Evolutionary conservation across 1,140 invertebrate genomes (phyloP), one percentile per base, ranked within the genome.

Genomic region (Drosophila nigromelanica): DNA sequence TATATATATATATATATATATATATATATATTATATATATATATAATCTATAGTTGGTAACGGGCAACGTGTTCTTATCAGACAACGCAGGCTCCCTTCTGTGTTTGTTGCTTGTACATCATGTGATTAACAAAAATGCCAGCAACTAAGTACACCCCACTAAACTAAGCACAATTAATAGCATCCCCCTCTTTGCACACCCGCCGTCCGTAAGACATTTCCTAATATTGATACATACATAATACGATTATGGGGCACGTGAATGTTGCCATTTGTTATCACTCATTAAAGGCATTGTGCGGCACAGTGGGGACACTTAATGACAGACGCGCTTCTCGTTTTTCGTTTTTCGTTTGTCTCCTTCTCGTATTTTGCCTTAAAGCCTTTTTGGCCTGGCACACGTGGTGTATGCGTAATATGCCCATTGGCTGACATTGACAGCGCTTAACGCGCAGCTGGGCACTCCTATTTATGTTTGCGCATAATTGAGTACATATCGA

Each of bases 111-210:
- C 62, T 58, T 66, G 70, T 87, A 63, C 78, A 75, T 86, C 66
- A 87, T 67, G 68, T 68, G 82, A 86, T 89, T 86, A 86, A 86
- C 78, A 86, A 85, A 74, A 85, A 76, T 74, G 81, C 74, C 81
- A 80, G 70, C 54, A 78, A 86, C 82, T 86, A 86, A 86, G 82
- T 87, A 80, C 68, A 67, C 24, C 30, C 75, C 63, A 73, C 63
- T 59, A 64, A 81, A 86, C 82, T 89, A 86, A 86, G 82, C 82
- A 89, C 83, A 86, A 86, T 86, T 86, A 86, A 86, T 86, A 87
- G 82, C 83, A 50, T 67, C 37, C 2, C 8, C 35, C 51, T 33
- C 14, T 39, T 35, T 11, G 18, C 37, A 5, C 21, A n/a, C 11
- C 11, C 7, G 4, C 35, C 14, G 71, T 56, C 55, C 42, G 70